Conservation (phyloP, 2,113 vertebrate genomes). For the Strix uralensis region DNA sequence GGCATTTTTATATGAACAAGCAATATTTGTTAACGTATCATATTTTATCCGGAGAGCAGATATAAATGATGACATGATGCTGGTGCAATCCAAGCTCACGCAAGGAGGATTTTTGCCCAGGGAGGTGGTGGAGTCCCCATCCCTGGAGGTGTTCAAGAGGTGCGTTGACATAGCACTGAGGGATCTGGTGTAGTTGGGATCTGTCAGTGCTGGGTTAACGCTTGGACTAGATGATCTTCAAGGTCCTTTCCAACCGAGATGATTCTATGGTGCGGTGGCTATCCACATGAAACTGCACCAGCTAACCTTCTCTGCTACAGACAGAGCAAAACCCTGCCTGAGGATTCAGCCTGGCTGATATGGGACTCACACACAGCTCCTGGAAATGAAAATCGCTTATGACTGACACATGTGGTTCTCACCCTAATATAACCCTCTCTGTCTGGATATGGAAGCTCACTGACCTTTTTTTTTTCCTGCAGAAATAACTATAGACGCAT, state of each 20-base stretch:
- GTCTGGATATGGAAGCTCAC: not conserved
- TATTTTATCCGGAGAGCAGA: not conserved
- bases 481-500: not conserved
- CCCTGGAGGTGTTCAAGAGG: too few species aligned
- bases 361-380: not conserved
- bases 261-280: not conserved
- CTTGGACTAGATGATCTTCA: too few species aligned
- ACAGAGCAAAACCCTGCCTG: not conserved
- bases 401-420: not conserved
- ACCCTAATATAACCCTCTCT: not conserved
- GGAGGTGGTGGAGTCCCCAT: too few species aligned
- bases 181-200: too few species aligned
- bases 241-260: too few species aligned
- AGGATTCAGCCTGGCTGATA: not conserved
- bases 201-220: too few species aligned
- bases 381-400: not conserved
- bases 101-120: not conserved
- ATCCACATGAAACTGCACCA: accelerated
- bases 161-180: too few species aligned
- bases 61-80: not conserved
- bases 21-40: not conserved
- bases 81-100: not conserved
- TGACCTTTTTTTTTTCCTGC: not conserved
- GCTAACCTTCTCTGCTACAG: not conserved
- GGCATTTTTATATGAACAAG: not conserved